A percentile compares a stretch with the other conserved stretches of the same genome.
phyloP scores from a whole-genome alignment of 2,888 invertebrate genomes.

The Melinaea marsaeus region DNA sequence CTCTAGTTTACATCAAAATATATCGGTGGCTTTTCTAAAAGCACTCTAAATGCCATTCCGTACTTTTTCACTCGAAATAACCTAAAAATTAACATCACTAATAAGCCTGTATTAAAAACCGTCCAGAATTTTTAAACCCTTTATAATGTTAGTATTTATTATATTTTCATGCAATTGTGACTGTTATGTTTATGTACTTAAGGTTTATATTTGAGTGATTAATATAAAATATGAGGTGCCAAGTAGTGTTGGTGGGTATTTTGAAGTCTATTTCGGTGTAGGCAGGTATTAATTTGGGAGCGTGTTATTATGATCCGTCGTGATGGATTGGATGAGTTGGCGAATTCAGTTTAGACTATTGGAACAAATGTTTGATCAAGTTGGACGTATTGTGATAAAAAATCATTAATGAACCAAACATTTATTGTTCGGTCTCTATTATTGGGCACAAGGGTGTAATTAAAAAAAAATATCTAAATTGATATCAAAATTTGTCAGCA shows the following conservation, averaged over 20 bases:
- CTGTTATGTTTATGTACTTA: neutral
- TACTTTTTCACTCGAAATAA: slow-evolving; percentile 57
- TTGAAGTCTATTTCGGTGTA: slow-evolving; percentile 57
- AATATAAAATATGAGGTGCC: slow-evolving; percentile 30
- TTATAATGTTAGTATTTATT: neutral
- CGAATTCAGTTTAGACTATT: slow-evolving; percentile 51
- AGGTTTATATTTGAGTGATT: neutral
- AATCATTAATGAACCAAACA: neutral
- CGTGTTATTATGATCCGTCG: slow-evolving; percentile 66
- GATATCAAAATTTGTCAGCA: slow-evolving; percentile 18
- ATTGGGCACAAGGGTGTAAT: no score
- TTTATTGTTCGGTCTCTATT: no score
- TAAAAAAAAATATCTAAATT: neutral
- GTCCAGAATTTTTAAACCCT: slow-evolving; percentile 42
- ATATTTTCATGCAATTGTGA: slow-evolving; percentile 4
- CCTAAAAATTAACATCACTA: slow-evolving; percentile 70
- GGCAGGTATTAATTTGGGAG: slow-evolving; percentile 74
- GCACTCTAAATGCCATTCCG: slow-evolving; percentile 68
- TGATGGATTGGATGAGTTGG: slow-evolving; percentile 74
- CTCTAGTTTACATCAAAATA: slow-evolving; percentile 64
- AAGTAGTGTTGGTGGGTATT: slow-evolving; percentile 39
- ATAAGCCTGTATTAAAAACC: slow-evolving; percentile 52
- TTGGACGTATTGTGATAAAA: slow-evolving; percentile 11
- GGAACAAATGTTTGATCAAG: slow-evolving; percentile 42
- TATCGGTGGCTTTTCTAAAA: slow-evolving; percentile 67